A percentile compares a stretch with the other conserved stretches of the same genome.
Conservation (phyloP, 1,140 invertebrate species). For the Meloidogyne chitwoodi region DNA sequence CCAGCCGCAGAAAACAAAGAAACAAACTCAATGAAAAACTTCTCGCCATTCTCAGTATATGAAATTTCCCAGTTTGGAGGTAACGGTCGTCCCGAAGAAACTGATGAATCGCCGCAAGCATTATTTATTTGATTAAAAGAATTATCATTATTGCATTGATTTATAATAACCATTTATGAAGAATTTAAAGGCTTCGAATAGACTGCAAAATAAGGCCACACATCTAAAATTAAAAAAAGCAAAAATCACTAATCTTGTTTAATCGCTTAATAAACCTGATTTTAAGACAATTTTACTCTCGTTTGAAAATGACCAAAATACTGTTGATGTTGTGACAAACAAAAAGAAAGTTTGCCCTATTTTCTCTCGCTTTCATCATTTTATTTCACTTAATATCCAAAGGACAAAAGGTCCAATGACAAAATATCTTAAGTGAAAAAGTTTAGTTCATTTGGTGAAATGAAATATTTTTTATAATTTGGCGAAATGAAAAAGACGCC, state of each 20-base stretch:
- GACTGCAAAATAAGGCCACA: background rate
- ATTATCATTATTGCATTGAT: background rate
- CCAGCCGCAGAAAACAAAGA: background rate
- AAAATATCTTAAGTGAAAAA: no score
- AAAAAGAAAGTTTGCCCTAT: no score
- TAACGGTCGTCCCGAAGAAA: conserved; percentile 71
- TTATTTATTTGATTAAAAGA: background rate
- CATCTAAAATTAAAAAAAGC: background rate
- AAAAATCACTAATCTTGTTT: background rate
- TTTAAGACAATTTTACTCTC: no score
- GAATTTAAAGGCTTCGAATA: background rate
- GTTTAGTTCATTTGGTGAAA: background rate
- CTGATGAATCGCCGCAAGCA: conserved; percentile 13
- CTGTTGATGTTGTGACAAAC: no score
- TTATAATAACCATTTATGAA: background rate
- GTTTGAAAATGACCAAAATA: no score
- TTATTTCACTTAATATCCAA: background rate
- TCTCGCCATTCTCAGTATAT: conserved; percentile 88
- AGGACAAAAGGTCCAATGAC: background rate
- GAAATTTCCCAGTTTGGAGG: conserved; percentile 95
- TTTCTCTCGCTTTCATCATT: no score
- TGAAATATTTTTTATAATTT: no score
- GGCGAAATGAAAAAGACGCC: background rate
- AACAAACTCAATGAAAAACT: conserved; percentile 94
- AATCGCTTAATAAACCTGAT: no score